Base-by-base conservation (phyloP, 2,797 vertebrate species). In the Etheostoma nigrum region DNA sequence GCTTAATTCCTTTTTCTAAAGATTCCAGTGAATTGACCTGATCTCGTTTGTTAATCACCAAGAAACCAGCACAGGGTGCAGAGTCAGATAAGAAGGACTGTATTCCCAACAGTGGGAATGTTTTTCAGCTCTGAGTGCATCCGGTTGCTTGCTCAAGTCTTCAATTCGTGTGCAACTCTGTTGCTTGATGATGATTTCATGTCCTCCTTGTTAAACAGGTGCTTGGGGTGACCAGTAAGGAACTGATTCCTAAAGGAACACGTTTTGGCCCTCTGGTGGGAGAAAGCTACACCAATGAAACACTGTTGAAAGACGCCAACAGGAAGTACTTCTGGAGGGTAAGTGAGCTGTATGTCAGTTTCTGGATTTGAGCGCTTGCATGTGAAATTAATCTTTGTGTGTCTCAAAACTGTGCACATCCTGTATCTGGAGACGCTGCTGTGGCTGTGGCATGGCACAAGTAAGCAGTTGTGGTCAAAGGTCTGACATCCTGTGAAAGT, bases 281-380 rank as follows among this genome's bases (percentile, higher is more conserved):
- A 52, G 96, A 98, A 86, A 93, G 94, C 89, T 98, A 97, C 87
- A 96, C 95, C 73, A 94, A 86, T 1, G 96, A 97, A 87, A 96
- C 93, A 0, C 93, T 98, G 87, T 96, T 94, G 71, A 96, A 96
- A 92, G 95, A 97, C 36, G 95, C 96, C 0, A 95, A 96, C 92
- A 96, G 97, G 91, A 96, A 97, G 92, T 98, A 97, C 73, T 97
- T 98, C 83, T 98, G 97, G 97, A 95, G 97, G 96, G 97, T 98
- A 93, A 97, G 97, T 91, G 8, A 63, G 54, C 19, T 40, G 36
- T 23, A 44, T 40, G 40, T 57, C 54, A 77, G 18, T 30, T 16
- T 78, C 40, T 65, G 42, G 70, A 79, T 74, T 44, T 74, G 15
- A 72, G 19, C 42, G 19, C 55, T 33, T 82, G 42, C 27, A 47